Conservation (phyloP, 2,797 vertebrate genomes). For the Acanthurus leucopareius region DNA sequence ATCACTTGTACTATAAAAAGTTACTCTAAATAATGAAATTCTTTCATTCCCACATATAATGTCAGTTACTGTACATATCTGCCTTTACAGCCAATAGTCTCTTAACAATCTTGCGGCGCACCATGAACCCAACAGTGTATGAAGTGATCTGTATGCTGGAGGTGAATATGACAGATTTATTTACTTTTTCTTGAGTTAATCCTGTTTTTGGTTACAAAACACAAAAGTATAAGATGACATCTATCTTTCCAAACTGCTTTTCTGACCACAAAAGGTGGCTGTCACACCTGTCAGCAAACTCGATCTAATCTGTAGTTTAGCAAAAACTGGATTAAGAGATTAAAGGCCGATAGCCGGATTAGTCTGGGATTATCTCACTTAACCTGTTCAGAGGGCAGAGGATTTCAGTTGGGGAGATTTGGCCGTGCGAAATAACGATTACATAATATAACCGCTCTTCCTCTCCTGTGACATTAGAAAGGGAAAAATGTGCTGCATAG, state of each 20-base stretch:
- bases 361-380: conserved; percentile 69
- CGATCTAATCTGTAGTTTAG: conserved; percentile 57
- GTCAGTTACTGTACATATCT: neutral
- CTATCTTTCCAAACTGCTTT: conserved; percentile 25
- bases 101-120: neutral
- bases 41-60: neutral
- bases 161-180: neutral
- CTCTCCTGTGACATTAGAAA: conserved; percentile 17
- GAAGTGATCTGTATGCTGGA: neutral
- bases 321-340: conserved; percentile 72
- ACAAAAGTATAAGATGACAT: neutral
- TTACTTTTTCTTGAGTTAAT: neutral
- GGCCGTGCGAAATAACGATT: conserved; percentile 19
- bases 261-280: conserved; percentile 31
- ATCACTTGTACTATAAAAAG: neutral
- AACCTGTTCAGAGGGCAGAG: conserved; percentile 48
- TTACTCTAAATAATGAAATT: neutral
- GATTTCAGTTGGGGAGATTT: conserved; percentile 53
- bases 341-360: conserved; percentile 70
- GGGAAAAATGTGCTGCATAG: conserved; percentile 13
- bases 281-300: conserved; percentile 50
- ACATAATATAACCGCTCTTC: conserved; percentile 15
- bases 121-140: neutral
- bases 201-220: neutral
- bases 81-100: neutral